Evolutionary conservation across 2,113 vertebrate species (phyloP).

Genomic region (Malaclemys terrapin): DNA sequence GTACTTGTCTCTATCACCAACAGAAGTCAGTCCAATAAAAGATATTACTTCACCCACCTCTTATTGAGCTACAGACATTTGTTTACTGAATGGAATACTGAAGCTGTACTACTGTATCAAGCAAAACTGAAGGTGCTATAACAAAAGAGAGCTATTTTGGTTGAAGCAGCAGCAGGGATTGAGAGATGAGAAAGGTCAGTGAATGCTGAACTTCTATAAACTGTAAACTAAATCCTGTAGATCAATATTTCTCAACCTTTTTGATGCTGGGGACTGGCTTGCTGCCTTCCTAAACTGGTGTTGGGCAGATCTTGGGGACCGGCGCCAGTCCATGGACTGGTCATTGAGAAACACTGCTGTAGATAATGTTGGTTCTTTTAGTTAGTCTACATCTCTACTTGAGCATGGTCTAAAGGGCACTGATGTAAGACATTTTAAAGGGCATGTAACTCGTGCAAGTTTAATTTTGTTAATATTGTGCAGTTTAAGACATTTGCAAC

Average conservation of each 20-base stretch:
- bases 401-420: constrained; percentile 18
- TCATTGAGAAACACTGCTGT: neutral
- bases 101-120: neutral
- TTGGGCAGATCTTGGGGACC: neutral
- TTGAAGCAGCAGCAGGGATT: neutral
- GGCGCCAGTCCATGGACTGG: neutral
- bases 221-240: constrained; percentile 28
- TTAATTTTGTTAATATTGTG: constrained; percentile 37
- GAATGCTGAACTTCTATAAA: constrained; percentile 27
- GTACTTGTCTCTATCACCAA: neutral
- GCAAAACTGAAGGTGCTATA: neutral
- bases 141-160: neutral
- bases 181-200: constrained; percentile 1
- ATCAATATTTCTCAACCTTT: neutral
- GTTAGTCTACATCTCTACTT: constrained; percentile 33
- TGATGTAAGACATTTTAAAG: neutral
- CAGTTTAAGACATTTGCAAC: constrained; percentile 8
- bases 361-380: constrained; percentile 2
- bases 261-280: neutral
- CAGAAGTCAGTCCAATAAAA: too few species aligned
- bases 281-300: neutral
- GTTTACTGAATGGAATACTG: constrained; percentile 56
- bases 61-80: constrained; percentile 62
- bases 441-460: neutral
- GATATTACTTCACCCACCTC: too few species aligned